Percentiles rank a stretch among this genome's conserved stretches.
Evolutionary conservation across 2,113 vertebrate species (phyloP).

Genomic region (Trichomycterus rosablanca): DNA sequence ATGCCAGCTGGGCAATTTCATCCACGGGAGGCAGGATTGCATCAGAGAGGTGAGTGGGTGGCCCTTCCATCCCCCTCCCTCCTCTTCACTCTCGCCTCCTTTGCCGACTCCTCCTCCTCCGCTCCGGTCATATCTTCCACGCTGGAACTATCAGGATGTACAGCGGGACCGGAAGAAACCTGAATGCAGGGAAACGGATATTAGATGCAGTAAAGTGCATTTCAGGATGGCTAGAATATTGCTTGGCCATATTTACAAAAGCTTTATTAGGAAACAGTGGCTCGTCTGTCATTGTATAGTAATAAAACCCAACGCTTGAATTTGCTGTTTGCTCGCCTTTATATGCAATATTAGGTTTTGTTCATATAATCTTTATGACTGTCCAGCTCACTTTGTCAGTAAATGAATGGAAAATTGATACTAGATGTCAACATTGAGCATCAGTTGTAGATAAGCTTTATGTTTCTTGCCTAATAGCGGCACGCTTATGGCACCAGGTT

Average conservation of each 20-base stretch:
- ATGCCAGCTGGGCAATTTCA: constrained; percentile 43
- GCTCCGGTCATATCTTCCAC: constrained; percentile 7
- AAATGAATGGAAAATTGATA: no score
- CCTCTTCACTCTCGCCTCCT: neutral
- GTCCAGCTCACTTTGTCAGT: no score
- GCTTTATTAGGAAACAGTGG: neutral
- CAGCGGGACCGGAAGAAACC: no score
- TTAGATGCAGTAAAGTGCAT: constrained; percentile 19
- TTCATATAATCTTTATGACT: neutral
- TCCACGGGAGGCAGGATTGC: constrained; percentile 43
- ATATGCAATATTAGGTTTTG: neutral
- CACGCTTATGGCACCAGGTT: no score
- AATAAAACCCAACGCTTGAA: no score
- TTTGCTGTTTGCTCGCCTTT: neutral
- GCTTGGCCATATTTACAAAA: constrained; percentile 20
- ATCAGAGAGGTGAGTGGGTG: constrained; percentile 36
- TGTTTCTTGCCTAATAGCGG: no score
- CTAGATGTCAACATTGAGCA: no score
- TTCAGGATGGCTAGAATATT: neutral
- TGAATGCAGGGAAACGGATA: constrained; percentile 17
- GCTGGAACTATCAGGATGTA: no score
- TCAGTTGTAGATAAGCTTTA: no score
- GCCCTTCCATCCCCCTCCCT: constrained; percentile 14
- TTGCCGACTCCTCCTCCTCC: constrained; percentile 4
- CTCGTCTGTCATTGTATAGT: neutral